These are phyloP conservation scores for Apus apus DNA, from an alignment of 2,113 vertebrate genomes.

Conservation along the genomic window DNA sequence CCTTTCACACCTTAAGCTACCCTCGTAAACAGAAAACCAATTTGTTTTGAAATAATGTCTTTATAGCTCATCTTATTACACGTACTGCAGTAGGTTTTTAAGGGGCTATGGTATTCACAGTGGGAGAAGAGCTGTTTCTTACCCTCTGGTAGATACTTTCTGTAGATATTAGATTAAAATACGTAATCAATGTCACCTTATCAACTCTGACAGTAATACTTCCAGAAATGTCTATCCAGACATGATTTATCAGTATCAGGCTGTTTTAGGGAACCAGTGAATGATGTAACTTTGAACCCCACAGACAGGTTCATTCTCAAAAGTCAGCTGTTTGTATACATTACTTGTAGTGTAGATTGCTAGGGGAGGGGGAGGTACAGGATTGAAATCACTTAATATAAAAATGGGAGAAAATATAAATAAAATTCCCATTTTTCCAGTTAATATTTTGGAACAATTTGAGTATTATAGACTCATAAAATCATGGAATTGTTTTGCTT, in stretches of 20 bases:
- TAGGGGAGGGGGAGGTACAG: background rate
- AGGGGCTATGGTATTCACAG: background rate
- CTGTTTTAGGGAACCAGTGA: background rate
- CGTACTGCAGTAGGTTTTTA: background rate
- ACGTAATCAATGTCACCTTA: background rate
- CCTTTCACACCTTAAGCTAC: background rate
- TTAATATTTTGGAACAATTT: background rate
- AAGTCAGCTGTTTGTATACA: background rate
- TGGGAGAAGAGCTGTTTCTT: background rate
- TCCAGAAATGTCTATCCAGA: background rate
- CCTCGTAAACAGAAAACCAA: background rate
- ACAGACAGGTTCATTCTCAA: background rate
- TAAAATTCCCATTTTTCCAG: background rate
- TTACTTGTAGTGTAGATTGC: background rate
- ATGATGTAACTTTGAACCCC: background rate
- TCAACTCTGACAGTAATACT: background rate
- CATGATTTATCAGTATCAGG: background rate
- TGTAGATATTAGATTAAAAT: slow-evolving; percentile 4
- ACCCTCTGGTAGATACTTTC: background rate
- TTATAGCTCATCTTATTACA: slow-evolving; percentile 8
- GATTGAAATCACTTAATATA: background rate
- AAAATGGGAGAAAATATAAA: background rate
- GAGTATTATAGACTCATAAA: too few relatives aligned
- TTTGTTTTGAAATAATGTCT: background rate
- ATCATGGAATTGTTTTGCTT: too few relatives aligned